Conservation (phyloP, 2,888 invertebrate species). For the Lasiommata megera region DNA sequence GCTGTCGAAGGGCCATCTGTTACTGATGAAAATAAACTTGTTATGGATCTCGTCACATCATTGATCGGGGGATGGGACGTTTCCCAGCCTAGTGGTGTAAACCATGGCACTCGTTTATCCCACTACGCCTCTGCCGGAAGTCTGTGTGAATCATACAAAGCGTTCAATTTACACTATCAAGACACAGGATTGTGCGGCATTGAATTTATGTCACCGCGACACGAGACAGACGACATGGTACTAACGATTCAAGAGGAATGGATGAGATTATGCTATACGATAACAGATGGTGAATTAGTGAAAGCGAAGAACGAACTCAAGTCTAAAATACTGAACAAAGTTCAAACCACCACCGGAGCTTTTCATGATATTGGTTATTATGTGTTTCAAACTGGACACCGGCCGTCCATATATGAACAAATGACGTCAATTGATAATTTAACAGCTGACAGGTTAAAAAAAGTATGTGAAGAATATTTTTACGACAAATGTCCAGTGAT, state of each 20-base stretch:
- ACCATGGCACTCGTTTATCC: conserved; percentile 91
- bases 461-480: conserved; percentile 91
- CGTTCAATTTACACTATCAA: conserved; percentile 97
- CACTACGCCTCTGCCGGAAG: conserved; percentile 83
- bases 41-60: conserved; percentile 95
- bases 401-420: conserved; percentile 92
- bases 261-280: conserved; percentile 91
- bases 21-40: conserved; percentile 93
- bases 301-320: conserved; percentile 94
- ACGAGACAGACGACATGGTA: conserved; percentile 86
- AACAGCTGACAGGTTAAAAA: conserved; percentile 86
- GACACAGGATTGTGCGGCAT: conserved; percentile 98
- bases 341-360: conserved; percentile 93
- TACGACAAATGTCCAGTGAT: conserved; percentile 95
- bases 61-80: conserved; percentile 95
- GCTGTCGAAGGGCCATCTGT: conserved; percentile 96
- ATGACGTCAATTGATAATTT: conserved; percentile 92
- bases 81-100: conserved; percentile 91
- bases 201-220: conserved; percentile 88
- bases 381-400: conserved; percentile 93
- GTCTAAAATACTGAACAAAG: conserved; percentile 93
- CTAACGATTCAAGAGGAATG: conserved; percentile 88
- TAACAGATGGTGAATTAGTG: conserved; percentile 93
- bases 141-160: conserved; percentile 93
- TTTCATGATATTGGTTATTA: conserved; percentile 98